A percentile compares a stretch with the other conserved stretches of the same genome.
phyloP scores from a whole-genome alignment of 2,113 vertebrate genomes.

The Peucedramus taeniatus region DNA sequence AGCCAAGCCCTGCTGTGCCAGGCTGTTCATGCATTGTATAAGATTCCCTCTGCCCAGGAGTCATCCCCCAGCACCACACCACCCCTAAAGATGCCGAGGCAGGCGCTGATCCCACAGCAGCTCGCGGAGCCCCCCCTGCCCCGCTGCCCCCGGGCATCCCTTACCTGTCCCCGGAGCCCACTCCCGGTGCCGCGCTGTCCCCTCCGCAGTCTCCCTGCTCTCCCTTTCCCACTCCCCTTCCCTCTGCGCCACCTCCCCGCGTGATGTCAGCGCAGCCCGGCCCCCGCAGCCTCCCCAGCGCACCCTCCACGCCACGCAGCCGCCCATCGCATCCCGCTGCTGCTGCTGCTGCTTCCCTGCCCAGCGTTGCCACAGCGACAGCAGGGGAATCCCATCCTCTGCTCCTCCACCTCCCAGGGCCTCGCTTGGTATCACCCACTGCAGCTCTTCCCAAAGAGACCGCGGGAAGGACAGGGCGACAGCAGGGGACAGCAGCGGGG shows the following conservation, averaged over 20 bases:
- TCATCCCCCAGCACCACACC: background rate
- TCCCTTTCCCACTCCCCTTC: background rate
- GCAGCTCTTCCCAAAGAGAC: background rate
- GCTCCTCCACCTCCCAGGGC: background rate
- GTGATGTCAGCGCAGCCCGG: constrained; percentile 42
- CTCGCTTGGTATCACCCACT: background rate
- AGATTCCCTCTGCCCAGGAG: background rate
- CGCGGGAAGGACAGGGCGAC: background rate
- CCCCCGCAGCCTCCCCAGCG: constrained; percentile 30
- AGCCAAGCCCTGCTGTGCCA: background rate
- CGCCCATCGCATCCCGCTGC: background rate
- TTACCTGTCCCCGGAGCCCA: constrained; percentile 26
- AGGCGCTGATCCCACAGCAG: background rate
- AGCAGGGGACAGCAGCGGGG: background rate
- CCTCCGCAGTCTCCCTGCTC: constrained; percentile 23
- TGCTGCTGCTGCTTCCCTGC: background rate
- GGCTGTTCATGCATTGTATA: background rate
- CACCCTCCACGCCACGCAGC: background rate
- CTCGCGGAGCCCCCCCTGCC: background rate
- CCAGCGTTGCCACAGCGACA: constrained; percentile 36
- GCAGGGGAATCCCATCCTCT: constrained; percentile 50
- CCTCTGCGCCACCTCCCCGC: background rate
- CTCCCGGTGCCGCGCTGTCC: background rate
- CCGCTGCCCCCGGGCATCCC: background rate
- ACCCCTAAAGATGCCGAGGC: background rate